Conservation (phyloP, 2,888 invertebrate genomes). For the Prenolepis imparis region DNA sequence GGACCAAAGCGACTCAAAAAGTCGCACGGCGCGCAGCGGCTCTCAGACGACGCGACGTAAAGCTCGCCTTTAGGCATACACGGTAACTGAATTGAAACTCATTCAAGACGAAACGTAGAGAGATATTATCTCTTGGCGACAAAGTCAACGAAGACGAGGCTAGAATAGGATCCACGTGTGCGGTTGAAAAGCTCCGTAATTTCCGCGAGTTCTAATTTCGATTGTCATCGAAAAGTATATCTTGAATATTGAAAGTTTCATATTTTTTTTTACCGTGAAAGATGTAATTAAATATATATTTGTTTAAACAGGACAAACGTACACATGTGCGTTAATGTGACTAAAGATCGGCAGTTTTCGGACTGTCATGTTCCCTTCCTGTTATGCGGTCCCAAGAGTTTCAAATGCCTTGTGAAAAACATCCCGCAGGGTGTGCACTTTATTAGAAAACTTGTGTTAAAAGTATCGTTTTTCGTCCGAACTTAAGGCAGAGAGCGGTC, state of each 20-base stretch:
- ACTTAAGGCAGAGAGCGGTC: not conserved
- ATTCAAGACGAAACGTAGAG: conserved; percentile 26
- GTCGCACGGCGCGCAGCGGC: conserved; percentile 85
- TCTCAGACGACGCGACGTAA: conserved; percentile 77
- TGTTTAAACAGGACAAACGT: not conserved
- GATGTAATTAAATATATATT: not conserved
- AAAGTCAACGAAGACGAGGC: conserved; percentile 1
- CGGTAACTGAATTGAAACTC: conserved; percentile 40
- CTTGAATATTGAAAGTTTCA: not conserved
- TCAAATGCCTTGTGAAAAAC: conserved; percentile 2
- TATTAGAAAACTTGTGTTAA: conserved; percentile 28
- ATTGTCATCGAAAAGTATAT: not conserved
- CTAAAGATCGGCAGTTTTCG: not conserved
- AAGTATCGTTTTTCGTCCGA: conserved; percentile 16
- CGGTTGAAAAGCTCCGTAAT: not conserved
- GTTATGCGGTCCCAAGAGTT: not conserved
- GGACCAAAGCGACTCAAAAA: conserved; percentile 85
- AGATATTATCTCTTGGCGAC: conserved; percentile 30
- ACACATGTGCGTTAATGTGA: not conserved
- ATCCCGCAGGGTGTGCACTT: not conserved
- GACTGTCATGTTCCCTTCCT: too few species aligned
- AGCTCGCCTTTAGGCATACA: conserved; percentile 30
- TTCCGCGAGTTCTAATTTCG: conserved; percentile 1
- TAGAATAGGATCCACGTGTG: not conserved
- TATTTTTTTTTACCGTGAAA: not conserved